Percentiles rank a stretch among this genome's conserved stretches.
These are phyloP conservation scores for Cryptosula pallasiana DNA, from an alignment of 2,888 invertebrate genomes.

Conservation along the genomic window DNA sequence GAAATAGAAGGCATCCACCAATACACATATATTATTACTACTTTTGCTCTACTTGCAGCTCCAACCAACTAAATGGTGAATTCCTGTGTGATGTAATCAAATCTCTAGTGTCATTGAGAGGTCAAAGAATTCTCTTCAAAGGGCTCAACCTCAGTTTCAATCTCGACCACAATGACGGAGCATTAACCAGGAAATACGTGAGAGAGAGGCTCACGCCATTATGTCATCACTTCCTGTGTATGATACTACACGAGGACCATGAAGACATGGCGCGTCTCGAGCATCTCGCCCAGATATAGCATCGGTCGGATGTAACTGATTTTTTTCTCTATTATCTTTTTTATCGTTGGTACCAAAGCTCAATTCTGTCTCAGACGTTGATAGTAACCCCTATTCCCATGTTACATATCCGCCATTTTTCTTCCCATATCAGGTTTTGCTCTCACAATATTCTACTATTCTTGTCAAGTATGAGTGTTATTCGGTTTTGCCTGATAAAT, in stretches of 20 bases:
- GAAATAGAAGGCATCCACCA: too few species aligned
- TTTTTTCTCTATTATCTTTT: too few species aligned
- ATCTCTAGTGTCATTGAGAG: background rate
- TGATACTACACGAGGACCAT: slow-evolving; percentile 13
- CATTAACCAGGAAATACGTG: background rate
- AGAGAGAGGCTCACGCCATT: background rate
- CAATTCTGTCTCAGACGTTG: too few species aligned
- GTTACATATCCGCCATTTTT: too few species aligned
- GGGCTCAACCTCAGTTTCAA: slow-evolving; percentile 13
- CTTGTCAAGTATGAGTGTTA: too few species aligned
- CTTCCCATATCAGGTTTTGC: too few species aligned
- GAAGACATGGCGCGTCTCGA: background rate
- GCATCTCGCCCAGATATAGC: slow-evolving; percentile 8
- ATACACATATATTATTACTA: too few species aligned
- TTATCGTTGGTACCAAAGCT: too few species aligned
- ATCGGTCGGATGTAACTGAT: too few species aligned
- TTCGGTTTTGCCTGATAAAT: too few species aligned
- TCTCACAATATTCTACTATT: too few species aligned
- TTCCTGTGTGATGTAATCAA: background rate
- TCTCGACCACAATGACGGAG: background rate
- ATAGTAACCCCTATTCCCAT: too few species aligned
- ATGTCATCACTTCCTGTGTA: background rate
- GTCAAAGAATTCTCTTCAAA: background rate
- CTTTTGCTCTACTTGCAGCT: slow-evolving; percentile 5
- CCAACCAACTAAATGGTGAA: background rate